Base-by-base conservation (phyloP, 2,888 invertebrate genomes). In the Lampropteryx suffumata region DNA sequence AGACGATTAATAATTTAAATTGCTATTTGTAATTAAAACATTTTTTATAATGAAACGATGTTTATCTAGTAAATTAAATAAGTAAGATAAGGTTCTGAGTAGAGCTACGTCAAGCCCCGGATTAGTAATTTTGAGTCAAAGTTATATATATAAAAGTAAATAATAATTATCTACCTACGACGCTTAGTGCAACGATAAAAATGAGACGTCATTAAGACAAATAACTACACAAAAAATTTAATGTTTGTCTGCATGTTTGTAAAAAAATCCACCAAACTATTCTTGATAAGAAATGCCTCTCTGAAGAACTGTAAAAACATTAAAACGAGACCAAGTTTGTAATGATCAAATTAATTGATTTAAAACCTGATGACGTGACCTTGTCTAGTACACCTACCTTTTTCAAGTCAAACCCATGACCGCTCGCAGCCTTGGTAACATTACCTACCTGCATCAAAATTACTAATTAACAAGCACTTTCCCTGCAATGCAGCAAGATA, bases 401-500 rank as follows among this genome's bases (percentile, higher is more conserved):
- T 7, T 7, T 17, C 14, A 44, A 9, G n/a, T 11, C 26, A 30
- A 45, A 24, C 8, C 12, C 21, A 17, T 36, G 36, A 41, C 30
- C 27, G 27, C 27, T 32, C 10, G 8, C 29, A 21, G 26, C 27
- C 32, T 27, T 8, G 14, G 3, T 11, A 44, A 45, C 2, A 12
- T 6, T 28, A 40, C 36, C 17, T 24, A n/a, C 21, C 21, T 10
- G 13, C 5, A 32, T 7, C 21, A 13, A 33, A 33, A 43, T 39
- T 56, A 49, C 17, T 3, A n/a, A 52, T 46, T 46, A 50, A 17
- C 13, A 40, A 46, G 40, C 43, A 49, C 26, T 46, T 47, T 36
- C 41, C 40, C 64, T 57, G 67, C 67, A 65, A 37, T 67, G 67
- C 67, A 67, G 61, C 56, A 61, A 58, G 56, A 59, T 65, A 55